These are phyloP conservation scores for Hirundichthys speculiger DNA, from an alignment of 2,113 vertebrate genomes.

Conservation along the genomic window DNA sequence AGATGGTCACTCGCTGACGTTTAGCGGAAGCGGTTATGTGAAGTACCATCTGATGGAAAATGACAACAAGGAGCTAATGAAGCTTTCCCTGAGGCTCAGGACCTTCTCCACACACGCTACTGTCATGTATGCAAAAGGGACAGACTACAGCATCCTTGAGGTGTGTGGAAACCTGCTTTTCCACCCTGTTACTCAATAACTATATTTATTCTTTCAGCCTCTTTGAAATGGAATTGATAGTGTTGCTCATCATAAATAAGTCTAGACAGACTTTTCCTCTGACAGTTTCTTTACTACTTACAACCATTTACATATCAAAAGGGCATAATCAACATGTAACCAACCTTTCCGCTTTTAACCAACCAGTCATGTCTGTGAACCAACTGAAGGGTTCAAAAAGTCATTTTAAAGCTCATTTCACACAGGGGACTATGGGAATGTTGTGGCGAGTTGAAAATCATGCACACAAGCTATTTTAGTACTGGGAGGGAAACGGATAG, in stretches of 20 bases:
- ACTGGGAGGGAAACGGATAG: slow-evolving; percentile 65
- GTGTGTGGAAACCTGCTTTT: slow-evolving; percentile 63
- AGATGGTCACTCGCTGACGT: slow-evolving; percentile 89
- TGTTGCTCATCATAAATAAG: too few species aligned
- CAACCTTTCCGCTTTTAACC: slow-evolving; percentile 8
- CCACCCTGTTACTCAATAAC: not conserved
- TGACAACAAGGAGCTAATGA: slow-evolving; percentile 97
- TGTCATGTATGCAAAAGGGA: slow-evolving; percentile 96
- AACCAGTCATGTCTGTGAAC: slow-evolving; percentile 12
- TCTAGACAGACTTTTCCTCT: too few species aligned
- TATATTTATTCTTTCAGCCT: too few species aligned
- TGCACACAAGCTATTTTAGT: slow-evolving; percentile 68
- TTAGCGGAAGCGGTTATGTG: slow-evolving; percentile 91
- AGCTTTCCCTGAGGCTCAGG: slow-evolving; percentile 88
- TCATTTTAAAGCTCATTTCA: slow-evolving; percentile 53
- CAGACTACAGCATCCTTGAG: slow-evolving; percentile 98
- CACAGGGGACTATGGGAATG: slow-evolving; percentile 66
- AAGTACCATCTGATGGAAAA: slow-evolving; percentile 93
- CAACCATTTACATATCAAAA: slow-evolving; percentile 43
- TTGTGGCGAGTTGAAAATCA: slow-evolving; percentile 48
- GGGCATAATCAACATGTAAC: slow-evolving; percentile 26
- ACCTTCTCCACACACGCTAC: slow-evolving; percentile 92
- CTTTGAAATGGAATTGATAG: too few species aligned
- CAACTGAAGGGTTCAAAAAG: slow-evolving; percentile 44
- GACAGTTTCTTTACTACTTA: not conserved